phyloP scores from a whole-genome alignment of 2,113 vertebrate species.

The Albula goreensis region DNA sequence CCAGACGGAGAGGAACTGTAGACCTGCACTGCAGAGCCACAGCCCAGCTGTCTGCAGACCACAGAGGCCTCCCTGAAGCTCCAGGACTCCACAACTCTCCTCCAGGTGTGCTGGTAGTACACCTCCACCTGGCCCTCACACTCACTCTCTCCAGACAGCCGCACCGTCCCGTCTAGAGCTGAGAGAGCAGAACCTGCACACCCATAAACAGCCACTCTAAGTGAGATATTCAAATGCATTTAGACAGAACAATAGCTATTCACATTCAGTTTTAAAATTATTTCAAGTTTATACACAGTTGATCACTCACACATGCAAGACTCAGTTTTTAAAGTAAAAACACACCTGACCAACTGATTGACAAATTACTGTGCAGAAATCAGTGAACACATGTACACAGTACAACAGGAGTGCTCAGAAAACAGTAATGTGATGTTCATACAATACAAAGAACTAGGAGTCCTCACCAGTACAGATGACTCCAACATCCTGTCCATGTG shows the following conservation, averaged over 20 bases:
- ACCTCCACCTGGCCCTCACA: conserved; percentile 43
- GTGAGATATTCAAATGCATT: not conserved
- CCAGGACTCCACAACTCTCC: conserved; percentile 21
- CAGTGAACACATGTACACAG: too few relatives aligned
- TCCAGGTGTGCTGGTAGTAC: conserved; percentile 19
- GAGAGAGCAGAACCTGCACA: conserved; percentile 17
- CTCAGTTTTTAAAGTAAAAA: too few relatives aligned
- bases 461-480: conserved; percentile 41
- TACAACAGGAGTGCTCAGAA: too few relatives aligned
- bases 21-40: conserved; percentile 6
- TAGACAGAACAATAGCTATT: too few relatives aligned
- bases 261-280: too few relatives aligned
- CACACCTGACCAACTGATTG: too few relatives aligned
- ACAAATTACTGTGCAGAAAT: too few relatives aligned
- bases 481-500: conserved; percentile 32
- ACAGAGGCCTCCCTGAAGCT: not conserved
- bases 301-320: too few relatives aligned
- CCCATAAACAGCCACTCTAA: not conserved
- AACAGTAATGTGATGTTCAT: too few relatives aligned
- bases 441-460: not conserved
- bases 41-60: conserved; percentile 6
- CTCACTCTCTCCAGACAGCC: conserved; percentile 29
- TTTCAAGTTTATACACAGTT: too few relatives aligned
- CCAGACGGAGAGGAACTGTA: conserved; percentile 15
- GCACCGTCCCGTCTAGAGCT: conserved; percentile 7